Conservation (phyloP, 2,888 invertebrate genomes). For the Apomyelois bistriatella region DNA sequence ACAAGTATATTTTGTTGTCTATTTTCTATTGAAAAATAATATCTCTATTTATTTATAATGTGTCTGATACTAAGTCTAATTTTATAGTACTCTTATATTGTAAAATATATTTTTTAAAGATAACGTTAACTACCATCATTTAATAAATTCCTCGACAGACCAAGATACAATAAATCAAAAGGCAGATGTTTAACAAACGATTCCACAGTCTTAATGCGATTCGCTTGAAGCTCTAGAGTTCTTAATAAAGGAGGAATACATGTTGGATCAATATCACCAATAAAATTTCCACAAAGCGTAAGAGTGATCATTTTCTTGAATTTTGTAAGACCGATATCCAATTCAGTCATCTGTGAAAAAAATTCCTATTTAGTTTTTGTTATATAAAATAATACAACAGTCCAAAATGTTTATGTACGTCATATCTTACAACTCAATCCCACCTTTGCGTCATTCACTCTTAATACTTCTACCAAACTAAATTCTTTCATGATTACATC, state of each 20-base stretch:
- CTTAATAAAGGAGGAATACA: slow-evolving; percentile 58
- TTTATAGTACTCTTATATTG: no score
- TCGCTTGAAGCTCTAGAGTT: slow-evolving; percentile 72
- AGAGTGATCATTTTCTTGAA: slow-evolving; percentile 63
- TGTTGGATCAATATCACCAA: slow-evolving; percentile 45
- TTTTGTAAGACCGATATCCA: slow-evolving; percentile 55
- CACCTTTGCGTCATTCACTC: slow-evolving; percentile 52
- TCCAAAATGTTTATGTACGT: no score
- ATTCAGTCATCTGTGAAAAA: slow-evolving; percentile 62
- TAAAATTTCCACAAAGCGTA: slow-evolving; percentile 64
- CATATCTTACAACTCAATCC: background rate
- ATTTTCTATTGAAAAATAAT: no score
- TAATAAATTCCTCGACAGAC: slow-evolving; percentile 73
- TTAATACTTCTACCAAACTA: slow-evolving; percentile 42
- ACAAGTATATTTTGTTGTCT: no score
- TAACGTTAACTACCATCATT: slow-evolving; percentile 39
- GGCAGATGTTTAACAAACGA: slow-evolving; percentile 55
- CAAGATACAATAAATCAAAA: slow-evolving; percentile 63
- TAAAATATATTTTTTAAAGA: no score
- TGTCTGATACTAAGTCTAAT: no score
- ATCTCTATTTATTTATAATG: no score
- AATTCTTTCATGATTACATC: slow-evolving; percentile 43
- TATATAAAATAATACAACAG: no score
- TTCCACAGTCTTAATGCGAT: slow-evolving; percentile 55
- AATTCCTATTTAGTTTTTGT: background rate